Evolutionary conservation across 2,797 vertebrate genomes (phyloP).

Genomic region (Artibeus lituratus): DNA sequence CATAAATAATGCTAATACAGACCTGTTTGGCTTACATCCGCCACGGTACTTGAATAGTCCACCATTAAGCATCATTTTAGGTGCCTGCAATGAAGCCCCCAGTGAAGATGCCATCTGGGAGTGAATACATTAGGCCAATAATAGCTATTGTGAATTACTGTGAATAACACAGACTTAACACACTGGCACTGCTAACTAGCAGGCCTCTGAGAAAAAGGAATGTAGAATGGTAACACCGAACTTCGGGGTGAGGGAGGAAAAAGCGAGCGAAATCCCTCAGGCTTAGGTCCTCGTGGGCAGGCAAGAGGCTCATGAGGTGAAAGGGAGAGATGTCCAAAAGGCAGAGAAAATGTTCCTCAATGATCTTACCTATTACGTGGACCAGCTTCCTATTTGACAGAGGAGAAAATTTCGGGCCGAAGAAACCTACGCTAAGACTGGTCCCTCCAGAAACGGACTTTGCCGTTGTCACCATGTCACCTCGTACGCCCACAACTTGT

Average conservation of each 20-base stretch:
- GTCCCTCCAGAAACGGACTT: neutral
- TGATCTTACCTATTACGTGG: neutral
- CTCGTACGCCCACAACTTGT: neutral
- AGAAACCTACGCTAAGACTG: neutral
- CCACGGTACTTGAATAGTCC: neutral
- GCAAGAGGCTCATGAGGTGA: neutral
- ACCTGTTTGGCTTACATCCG: neutral
- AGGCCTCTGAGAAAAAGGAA: slow-evolving; percentile 33
- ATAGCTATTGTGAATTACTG: slow-evolving; percentile 46
- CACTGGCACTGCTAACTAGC: slow-evolving; percentile 14
- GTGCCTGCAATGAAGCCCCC: neutral
- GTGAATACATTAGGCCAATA: slow-evolving; percentile 52
- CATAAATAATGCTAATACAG: neutral
- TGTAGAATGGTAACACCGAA: neutral
- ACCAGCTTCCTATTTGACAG: neutral
- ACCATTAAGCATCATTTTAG: neutral
- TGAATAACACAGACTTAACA: slow-evolving; percentile 41
- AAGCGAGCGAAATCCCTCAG: neutral
- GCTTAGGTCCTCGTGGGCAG: neutral
- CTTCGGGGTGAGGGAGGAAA: neutral
- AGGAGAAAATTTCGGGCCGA: neutral
- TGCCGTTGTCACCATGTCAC: neutral
- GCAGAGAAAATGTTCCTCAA: neutral
- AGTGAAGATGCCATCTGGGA: slow-evolving; percentile 44
- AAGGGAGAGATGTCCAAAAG: neutral